These are phyloP conservation scores for Centropus unirufus DNA, from an alignment of 2,113 vertebrate genomes.

Conservation along the genomic window DNA sequence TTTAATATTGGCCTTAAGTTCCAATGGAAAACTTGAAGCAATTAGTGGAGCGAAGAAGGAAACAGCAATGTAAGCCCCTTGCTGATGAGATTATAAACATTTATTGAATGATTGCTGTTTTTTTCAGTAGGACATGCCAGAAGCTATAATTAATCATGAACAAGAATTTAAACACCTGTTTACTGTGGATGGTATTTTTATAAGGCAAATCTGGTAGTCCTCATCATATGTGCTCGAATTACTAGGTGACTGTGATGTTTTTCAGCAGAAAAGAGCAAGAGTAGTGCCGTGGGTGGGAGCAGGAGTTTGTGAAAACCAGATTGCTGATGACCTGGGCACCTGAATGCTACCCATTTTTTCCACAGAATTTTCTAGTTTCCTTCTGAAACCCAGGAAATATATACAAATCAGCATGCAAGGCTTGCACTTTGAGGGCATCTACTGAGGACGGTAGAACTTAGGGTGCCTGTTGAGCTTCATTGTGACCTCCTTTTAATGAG, in stretches of 20 bases:
- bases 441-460: not conserved
- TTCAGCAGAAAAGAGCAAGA: not conserved
- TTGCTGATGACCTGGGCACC: no score
- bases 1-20: not conserved
- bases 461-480: not conserved
- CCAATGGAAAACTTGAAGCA: not conserved
- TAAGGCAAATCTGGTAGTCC: not conserved
- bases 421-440: not conserved
- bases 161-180: not conserved
- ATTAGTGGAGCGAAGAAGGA: not conserved
- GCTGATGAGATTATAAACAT: not conserved
- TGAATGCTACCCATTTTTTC: not conserved
- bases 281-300: not conserved
- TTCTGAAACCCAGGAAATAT: not conserved
- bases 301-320: accelerated
- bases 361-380: not conserved
- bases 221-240: accelerated
- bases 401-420: not conserved
- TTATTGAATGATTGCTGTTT: conserved; percentile 1
- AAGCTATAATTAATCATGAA: not conserved
- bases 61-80: not conserved
- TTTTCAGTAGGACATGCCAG: not conserved
- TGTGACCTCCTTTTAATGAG: not conserved
- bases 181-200: not conserved
- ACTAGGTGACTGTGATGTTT: not conserved